These are phyloP conservation scores for Larimichthys polyactis DNA, from an alignment of 2,113 vertebrate species.

Conservation along the genomic window DNA sequence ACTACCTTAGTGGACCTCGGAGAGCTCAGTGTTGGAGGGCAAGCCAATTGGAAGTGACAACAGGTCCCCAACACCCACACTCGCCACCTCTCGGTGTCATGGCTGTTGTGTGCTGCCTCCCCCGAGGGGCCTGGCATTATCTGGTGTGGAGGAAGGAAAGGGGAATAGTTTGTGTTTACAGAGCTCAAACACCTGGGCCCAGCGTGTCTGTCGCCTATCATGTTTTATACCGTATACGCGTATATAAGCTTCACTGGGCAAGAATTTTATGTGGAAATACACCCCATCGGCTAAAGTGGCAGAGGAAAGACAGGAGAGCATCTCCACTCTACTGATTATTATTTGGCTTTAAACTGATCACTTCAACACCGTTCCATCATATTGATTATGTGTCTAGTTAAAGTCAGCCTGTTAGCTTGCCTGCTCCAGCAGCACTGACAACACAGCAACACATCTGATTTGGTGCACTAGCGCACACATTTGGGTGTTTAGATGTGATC, in stretches of 20 bases:
- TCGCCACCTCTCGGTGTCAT: slow-evolving; percentile 25
- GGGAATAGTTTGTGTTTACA: slow-evolving; percentile 41
- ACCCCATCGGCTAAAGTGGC: neutral
- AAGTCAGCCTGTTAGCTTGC: neutral
- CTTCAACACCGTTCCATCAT: neutral
- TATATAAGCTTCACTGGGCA: slow-evolving; percentile 12
- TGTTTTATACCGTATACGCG: neutral
- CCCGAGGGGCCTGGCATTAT: slow-evolving; percentile 47
- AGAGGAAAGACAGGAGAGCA: neutral
- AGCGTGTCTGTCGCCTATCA: neutral
- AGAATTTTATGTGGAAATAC: slow-evolving; percentile 6
- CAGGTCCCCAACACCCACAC: slow-evolving; percentile 51
- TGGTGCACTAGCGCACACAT: neutral
- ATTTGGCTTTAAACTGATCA: slow-evolving; percentile 2
- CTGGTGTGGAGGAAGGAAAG: slow-evolving; percentile 31
- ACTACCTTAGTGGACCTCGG: slow-evolving; percentile 32
- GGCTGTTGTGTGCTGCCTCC: slow-evolving; percentile 54
- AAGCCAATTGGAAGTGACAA: slow-evolving; percentile 71
- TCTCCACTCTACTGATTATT: neutral
- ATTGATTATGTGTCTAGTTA: slow-evolving; percentile 43
- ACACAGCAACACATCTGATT: slow-evolving; percentile 2
- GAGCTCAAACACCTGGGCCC: slow-evolving; percentile 39
- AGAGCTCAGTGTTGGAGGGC: slow-evolving; percentile 37
- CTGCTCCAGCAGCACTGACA: neutral
- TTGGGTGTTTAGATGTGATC: neutral